These are phyloP conservation scores for western clawed frog (Xenopus tropicalis) DNA, from an alignment of 2,113 vertebrate species.

Conservation along the genomic window UCB_Xtro_10.0 CM004450.2:122568501-122569000, in stretches of 20 bases:
- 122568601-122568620: neutral
- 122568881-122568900: too few species aligned
- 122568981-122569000: too few species aligned
- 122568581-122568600: neutral
- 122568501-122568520: neutral
- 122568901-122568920: too few species aligned
- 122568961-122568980: too few species aligned
- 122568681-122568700: neutral
- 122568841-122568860: too few species aligned
- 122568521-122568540: conserved; percentile 9
- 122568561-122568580: conserved; percentile 12
- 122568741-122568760: conserved; percentile 5
- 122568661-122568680: neutral
- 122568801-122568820: too few species aligned
- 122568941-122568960: too few species aligned
- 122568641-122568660: conserved; percentile 9
- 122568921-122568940: too few species aligned
- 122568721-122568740: neutral
- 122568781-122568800: too few species aligned
- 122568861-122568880: too few species aligned
- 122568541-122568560: conserved; percentile 11
- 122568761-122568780: too few species aligned
- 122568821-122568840: too few species aligned
- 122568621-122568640: neutral
- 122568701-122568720: neutral